A percentile compares a stretch with the other conserved stretches of the same genome.
phyloP scores from a whole-genome alignment of 2,797 vertebrate species.

The Hyperoplus lanceolatus region DNA sequence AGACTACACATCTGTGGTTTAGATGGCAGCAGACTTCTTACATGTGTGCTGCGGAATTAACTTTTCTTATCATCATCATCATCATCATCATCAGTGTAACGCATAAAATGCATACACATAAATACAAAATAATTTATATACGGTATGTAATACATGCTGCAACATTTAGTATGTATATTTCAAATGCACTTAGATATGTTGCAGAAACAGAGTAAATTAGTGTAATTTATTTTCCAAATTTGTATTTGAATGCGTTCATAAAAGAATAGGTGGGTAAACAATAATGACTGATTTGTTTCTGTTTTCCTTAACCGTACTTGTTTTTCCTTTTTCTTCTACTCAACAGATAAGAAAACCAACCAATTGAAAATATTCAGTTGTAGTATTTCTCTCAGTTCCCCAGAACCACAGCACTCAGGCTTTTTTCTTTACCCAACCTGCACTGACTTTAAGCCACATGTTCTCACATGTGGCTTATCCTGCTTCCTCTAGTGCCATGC shows the following conservation, averaged over 20 bases:
- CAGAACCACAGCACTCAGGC: background rate
- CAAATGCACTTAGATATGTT: background rate
- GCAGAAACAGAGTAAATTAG: background rate
- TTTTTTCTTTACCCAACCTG: background rate
- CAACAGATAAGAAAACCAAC: slow-evolving; percentile 12
- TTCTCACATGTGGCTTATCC: background rate
- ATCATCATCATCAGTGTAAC: background rate
- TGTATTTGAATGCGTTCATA: background rate
- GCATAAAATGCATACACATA: background rate
- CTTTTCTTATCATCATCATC: background rate
- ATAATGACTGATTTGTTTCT: background rate
- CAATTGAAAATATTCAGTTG: background rate
- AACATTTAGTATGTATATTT: background rate
- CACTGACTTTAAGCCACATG: background rate
- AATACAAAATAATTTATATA: background rate
- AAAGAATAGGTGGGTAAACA: background rate
- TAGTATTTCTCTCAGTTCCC: background rate
- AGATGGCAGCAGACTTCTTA: background rate
- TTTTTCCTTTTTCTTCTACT: slow-evolving; percentile 21
- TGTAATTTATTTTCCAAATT: background rate
- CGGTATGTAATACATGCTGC: background rate
- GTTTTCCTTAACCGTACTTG: slow-evolving; percentile 8
- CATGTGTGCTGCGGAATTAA: slow-evolving; percentile 4
- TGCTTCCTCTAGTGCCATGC: background rate
- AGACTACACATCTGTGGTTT: slow-evolving; percentile 3